Evolutionary conservation across 2,797 vertebrate genomes (phyloP), one percentile per base, ranked within the genome.

Genomic region (Falco concolor): DNA sequence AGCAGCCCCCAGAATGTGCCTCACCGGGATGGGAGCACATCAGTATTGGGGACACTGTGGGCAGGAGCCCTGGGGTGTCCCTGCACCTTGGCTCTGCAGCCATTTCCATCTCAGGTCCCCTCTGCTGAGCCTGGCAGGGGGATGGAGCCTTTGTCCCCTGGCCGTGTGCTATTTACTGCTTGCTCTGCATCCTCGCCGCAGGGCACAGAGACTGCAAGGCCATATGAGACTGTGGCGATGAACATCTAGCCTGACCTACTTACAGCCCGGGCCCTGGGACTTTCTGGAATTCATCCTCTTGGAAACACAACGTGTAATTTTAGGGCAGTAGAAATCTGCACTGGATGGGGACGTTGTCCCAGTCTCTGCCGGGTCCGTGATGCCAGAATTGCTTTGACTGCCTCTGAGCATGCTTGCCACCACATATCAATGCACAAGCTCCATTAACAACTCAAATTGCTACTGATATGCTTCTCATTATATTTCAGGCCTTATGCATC

Each of bases 241-340:
- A 92, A 32, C 94, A 81, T 92, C 94, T 40, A 74, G 68, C 68
- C 96, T 95, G 95, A 95, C 93, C 96, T 96, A 94, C 92, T 95
- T 95, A 95, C 80, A 95, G 84, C 69, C 61, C 3, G 8, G 89
- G 92, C 93, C 86, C 86, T 77, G 94, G 96, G 92, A 94, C 95
- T 59, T 90, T 52, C 38, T 79, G 93, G 73, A 72, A 82, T 90
- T 40, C 93, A 86, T 96, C 93, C 95, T 95, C 64, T 89, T 45
- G 13, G 56, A 95, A 87, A 16, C 56, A 63, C 86, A 28, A 40
- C 2, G 6, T 53, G 8, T 18, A 13, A 72, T 93, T 89, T 94
- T 57, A 85, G 84, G 92, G 89, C 90, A 54, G 74, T 42, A 79
- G 86, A 20, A 64, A 89, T 53, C 90, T 1, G 0, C 1, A 3